These are phyloP conservation scores for Luperina testacea DNA, from an alignment of 2,888 invertebrate species.

Conservation along the genomic window DNA sequence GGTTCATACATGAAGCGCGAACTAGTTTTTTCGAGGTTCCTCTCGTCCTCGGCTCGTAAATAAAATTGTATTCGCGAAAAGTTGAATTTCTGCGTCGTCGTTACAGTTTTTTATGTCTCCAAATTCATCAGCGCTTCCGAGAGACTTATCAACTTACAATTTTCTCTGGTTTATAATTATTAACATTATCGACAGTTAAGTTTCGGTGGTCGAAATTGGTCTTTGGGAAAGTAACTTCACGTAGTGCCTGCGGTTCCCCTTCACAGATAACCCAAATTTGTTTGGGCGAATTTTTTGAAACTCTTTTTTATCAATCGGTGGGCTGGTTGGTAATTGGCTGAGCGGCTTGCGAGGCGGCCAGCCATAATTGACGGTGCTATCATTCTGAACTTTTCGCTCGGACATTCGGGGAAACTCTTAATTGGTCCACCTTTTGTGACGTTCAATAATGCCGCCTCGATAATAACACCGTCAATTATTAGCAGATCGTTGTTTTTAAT, in stretches of 20 bases:
- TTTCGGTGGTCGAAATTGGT: constrained; percentile 76
- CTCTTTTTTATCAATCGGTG: constrained; percentile 88
- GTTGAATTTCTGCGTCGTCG: constrained; percentile 77
- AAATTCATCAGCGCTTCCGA: constrained; percentile 65
- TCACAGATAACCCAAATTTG: constrained; percentile 85
- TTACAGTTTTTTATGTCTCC: constrained; percentile 72
- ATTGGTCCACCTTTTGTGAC: constrained; percentile 89
- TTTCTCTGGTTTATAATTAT: constrained; percentile 81
- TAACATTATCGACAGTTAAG: constrained; percentile 80
- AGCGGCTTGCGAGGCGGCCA: constrained; percentile 80
- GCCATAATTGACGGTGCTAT: constrained; percentile 88
- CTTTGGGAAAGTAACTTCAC: constrained; percentile 75
- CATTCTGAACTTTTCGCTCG: constrained; percentile 87
- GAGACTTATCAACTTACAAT: constrained; percentile 74
- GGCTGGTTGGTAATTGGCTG: constrained; percentile 86
- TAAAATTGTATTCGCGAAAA: constrained; percentile 82
- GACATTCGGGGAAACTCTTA: constrained; percentile 89
- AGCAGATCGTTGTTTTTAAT: constrained; percentile 87
- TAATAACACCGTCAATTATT: constrained; percentile 87
- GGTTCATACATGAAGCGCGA: constrained; percentile 90
- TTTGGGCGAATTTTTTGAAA: constrained; percentile 86
- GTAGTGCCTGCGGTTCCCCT: constrained; percentile 76
- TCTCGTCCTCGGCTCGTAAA: constrained; percentile 79
- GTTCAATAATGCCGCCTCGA: constrained; percentile 87
- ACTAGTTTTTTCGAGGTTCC: constrained; percentile 86